Percentiles rank a stretch among this genome's conserved stretches.
These are phyloP conservation scores for Clinocottus analis DNA, from an alignment of 2,113 vertebrate species.

Conservation along the genomic window DNA sequence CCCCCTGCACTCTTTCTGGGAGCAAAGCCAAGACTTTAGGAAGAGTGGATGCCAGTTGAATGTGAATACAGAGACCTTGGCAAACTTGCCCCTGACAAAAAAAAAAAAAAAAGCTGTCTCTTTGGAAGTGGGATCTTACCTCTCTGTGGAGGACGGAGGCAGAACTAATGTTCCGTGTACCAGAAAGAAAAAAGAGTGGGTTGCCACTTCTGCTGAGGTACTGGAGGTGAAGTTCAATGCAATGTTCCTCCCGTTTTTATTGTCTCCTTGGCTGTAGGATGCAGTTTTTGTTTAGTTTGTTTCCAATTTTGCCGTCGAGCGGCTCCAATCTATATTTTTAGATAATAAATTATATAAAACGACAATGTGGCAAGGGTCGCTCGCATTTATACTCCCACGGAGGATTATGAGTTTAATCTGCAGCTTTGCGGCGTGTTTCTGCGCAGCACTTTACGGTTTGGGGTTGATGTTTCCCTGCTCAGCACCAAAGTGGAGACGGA, in stretches of 20 bases:
- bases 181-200: background rate
- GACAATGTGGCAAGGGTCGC: background rate
- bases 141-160: slow-evolving; percentile 16
- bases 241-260: background rate
- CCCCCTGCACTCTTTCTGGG: slow-evolving; percentile 10
- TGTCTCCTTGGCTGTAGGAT: background rate
- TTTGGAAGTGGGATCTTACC: background rate
- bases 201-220: background rate
- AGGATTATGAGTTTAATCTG: background rate
- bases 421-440: no score
- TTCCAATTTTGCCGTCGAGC: background rate
- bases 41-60: slow-evolving; percentile 12
- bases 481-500: no score
- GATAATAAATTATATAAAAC: background rate
- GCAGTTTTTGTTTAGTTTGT: no score
- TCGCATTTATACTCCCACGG: background rate
- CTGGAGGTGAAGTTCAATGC: background rate
- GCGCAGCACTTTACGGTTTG: no score
- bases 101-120: background rate
- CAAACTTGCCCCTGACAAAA: background rate
- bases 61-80: background rate
- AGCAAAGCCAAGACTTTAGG: slow-evolving; percentile 15
- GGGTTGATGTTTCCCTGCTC: no score
- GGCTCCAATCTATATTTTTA: background rate
- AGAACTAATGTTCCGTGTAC: background rate